Conservation (phyloP, 2,797 vertebrate genomes). For the Buceros bicornis region DNA sequence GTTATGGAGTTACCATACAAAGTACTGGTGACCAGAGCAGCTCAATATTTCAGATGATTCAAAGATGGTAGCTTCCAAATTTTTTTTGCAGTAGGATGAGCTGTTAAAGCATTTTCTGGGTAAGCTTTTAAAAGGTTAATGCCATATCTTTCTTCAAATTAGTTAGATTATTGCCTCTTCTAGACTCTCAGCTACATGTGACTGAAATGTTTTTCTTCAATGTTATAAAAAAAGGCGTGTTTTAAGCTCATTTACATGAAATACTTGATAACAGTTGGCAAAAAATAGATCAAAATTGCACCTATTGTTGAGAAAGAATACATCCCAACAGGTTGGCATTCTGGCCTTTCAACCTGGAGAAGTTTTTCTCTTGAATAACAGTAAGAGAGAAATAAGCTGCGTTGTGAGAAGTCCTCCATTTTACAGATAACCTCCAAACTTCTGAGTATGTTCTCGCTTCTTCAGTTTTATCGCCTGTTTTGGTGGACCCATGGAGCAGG, state of each 20-base stretch:
- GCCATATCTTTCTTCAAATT: neutral
- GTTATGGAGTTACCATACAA: neutral
- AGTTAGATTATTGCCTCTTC: neutral
- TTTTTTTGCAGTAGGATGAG: neutral
- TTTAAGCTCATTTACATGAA: neutral
- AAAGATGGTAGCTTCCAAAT: neutral
- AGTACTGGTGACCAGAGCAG: neutral
- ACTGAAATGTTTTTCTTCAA: neutral
- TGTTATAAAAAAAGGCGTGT: neutral
- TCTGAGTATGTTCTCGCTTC: rapidly evolving
- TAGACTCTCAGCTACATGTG: neutral
- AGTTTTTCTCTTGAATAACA: neutral
- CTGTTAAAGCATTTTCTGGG: neutral
- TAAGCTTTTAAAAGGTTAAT: neutral
- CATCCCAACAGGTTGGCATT: neutral
- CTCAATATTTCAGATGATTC: neutral
- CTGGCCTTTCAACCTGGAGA: neutral
- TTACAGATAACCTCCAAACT: neutral
- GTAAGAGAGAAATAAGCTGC: neutral
- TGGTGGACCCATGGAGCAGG: rapidly evolving
- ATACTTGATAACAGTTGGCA: neutral
- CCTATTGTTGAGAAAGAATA: neutral
- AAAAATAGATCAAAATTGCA: neutral
- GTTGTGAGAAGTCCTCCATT: neutral
- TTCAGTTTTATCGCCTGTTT: neutral